Percentiles rank a stretch among this genome's conserved stretches.
Evolutionary conservation across 2,888 invertebrate genomes (phyloP).

Genomic region (Tetragonula carbonaria): DNA sequence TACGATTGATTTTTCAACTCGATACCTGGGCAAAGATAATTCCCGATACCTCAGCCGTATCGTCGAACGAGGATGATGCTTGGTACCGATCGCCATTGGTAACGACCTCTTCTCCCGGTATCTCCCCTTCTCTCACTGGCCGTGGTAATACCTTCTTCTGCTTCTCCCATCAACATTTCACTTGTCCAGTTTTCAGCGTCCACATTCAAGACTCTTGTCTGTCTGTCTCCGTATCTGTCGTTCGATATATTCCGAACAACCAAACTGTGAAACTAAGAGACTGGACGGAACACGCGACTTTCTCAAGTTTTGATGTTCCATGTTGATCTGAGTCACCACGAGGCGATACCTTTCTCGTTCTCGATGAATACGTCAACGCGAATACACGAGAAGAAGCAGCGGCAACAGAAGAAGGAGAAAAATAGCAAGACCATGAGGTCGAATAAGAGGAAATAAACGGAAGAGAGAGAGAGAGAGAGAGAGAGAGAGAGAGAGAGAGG

Average conservation of each 20-base stretch:
- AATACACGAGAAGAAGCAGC: constrained; percentile 31
- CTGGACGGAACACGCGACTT: constrained; percentile 7
- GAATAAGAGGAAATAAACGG: background rate
- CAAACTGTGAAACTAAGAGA: background rate
- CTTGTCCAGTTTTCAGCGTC: constrained; percentile 47
- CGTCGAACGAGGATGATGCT: constrained; percentile 41
- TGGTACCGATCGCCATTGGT: constrained; percentile 62
- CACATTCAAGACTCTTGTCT: constrained; percentile 33
- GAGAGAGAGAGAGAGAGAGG: background rate
- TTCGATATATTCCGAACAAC: background rate
- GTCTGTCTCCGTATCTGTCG: background rate
- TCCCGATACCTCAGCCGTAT: constrained; percentile 34
- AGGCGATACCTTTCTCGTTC: constrained; percentile 20
- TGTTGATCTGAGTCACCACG: constrained; percentile 41
- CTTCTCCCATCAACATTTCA: constrained; percentile 59
- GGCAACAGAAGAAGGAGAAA: background rate
- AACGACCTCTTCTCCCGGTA: constrained; percentile 49
- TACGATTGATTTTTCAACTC: background rate
- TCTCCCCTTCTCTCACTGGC: constrained; percentile 46
- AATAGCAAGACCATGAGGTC: background rate
- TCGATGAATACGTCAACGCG: constrained; percentile 53
- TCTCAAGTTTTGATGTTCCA: constrained; percentile 11
- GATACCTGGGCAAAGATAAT: constrained; percentile 21
- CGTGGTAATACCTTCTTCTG: constrained; percentile 38
- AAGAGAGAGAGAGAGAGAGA: background rate